phyloP scores from a whole-genome alignment of 2,113 vertebrate genomes.

The Scophthalmus maximus region DNA sequence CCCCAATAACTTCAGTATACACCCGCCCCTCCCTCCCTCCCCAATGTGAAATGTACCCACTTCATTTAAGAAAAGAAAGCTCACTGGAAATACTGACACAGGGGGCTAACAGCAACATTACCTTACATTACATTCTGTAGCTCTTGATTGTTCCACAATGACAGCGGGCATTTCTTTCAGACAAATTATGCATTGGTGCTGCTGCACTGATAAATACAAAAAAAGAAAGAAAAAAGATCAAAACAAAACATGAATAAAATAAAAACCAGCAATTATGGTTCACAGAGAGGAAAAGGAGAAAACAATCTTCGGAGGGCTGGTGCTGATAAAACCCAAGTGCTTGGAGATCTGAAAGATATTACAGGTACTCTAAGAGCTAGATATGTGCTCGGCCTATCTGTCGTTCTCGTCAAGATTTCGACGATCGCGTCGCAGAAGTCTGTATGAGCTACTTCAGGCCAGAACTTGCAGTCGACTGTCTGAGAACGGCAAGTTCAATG shows the following conservation, averaged over 20 bases:
- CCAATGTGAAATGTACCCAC: constrained; percentile 43
- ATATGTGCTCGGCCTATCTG: constrained; percentile 70
- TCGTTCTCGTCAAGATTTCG: constrained; percentile 58
- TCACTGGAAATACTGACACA: constrained; percentile 72
- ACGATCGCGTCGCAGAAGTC: constrained; percentile 62
- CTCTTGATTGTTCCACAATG: constrained; percentile 72
- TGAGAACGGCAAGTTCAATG: constrained; percentile 53
- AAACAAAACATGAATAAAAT: no score
- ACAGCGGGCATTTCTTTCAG: constrained; percentile 72
- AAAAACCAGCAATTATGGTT: constrained; percentile 61
- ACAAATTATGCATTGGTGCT: constrained; percentile 77
- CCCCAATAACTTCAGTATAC: constrained; percentile 31
- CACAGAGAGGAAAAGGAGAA: constrained; percentile 25
- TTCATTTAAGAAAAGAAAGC: constrained; percentile 49
- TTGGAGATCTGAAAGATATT: constrained; percentile 65
- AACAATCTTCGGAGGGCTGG: constrained; percentile 52
- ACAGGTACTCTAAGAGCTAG: constrained; percentile 72
- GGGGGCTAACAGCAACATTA: constrained; percentile 71
- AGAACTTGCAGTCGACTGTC: constrained; percentile 50
- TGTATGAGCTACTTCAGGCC: constrained; percentile 56
- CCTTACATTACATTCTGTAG: constrained; percentile 80
- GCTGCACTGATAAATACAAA: constrained; percentile 51
- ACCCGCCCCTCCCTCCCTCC: background rate
- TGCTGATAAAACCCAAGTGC: constrained; percentile 70
- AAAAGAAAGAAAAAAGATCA: no score